Conservation (phyloP, 2,113 vertebrate species). For the Opisthocomus hoazin region DNA sequence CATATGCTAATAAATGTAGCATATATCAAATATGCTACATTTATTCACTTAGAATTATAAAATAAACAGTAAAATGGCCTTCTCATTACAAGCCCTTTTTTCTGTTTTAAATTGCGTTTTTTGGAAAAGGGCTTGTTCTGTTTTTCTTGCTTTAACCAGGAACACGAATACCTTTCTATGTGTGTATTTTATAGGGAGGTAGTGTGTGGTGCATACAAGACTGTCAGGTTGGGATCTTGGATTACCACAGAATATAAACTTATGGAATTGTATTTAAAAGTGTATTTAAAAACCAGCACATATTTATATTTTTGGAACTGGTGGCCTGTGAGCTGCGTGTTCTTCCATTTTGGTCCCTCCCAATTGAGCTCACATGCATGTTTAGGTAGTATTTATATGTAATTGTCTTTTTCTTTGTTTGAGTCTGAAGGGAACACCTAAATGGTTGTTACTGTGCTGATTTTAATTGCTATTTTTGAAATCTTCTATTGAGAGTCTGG, state of each 20-base stretch:
- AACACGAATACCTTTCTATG: not conserved
- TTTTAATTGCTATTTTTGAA: constrained; percentile 31
- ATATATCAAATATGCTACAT: constrained; percentile 22
- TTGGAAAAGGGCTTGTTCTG: not conserved
- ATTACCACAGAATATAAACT: not conserved
- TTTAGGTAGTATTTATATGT: not conserved
- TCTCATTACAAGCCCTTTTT: not conserved
- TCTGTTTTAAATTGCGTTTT: not conserved
- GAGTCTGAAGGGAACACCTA: not conserved
- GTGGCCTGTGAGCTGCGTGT: not conserved
- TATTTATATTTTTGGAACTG: not conserved
- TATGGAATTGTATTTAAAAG: not conserved
- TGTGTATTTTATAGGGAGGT: not conserved
- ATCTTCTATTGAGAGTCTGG: not conserved
- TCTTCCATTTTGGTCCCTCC: not conserved
- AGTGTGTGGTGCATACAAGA: not conserved
- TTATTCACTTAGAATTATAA: constrained; percentile 15
- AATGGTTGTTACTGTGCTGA: not conserved
- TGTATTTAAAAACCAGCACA: not conserved
- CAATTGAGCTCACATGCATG: not conserved
- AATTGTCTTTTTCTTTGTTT: not conserved
- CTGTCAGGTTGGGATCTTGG: not conserved
- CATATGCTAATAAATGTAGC: no score
- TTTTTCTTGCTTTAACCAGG: not conserved
- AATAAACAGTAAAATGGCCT: constrained; percentile 3